phyloP scores from a whole-genome alignment of 2,888 invertebrate genomes.

The Lymantria monacha region DNA sequence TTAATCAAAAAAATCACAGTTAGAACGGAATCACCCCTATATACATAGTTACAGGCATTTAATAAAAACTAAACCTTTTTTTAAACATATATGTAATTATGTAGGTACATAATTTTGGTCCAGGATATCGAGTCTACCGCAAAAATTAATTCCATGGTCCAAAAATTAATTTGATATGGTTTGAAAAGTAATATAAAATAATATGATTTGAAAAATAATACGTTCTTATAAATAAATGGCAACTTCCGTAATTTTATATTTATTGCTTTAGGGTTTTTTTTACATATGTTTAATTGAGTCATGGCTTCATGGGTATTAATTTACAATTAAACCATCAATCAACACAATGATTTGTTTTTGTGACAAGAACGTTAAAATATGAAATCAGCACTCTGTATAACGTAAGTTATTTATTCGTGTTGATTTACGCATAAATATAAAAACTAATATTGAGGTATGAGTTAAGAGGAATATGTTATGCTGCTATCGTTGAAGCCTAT shows the following conservation, averaged over 20 bases:
- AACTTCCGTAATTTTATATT: slow-evolving; percentile 27
- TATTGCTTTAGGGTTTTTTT: slow-evolving; percentile 31
- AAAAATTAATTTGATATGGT: slow-evolving; percentile 14
- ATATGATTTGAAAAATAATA: slow-evolving; percentile 17
- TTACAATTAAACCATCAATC: slow-evolving; percentile 65
- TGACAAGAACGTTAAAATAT: slow-evolving; percentile 58
- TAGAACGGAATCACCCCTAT: no score
- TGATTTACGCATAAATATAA: no score
- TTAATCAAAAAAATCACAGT: no score
- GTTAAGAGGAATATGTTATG: no score
- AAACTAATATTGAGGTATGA: no score
- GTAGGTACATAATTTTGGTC: no score
- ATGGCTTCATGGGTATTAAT: slow-evolving; percentile 47
- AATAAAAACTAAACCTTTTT: no score
- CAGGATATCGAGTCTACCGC: no score
- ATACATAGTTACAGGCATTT: no score
- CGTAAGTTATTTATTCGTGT: slow-evolving; percentile 5
- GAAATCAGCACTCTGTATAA: slow-evolving; percentile 51
- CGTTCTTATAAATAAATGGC: slow-evolving; percentile 23
- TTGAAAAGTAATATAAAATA: slow-evolving; percentile 20
- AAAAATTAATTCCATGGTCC: no score
- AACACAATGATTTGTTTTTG: slow-evolving; percentile 51
- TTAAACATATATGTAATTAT: no score
- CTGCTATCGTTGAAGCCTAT: no score
- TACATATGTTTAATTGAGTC: slow-evolving; percentile 24